Conservation (phyloP, 2,888 invertebrate species). For the Micropterix aruncella region DNA sequence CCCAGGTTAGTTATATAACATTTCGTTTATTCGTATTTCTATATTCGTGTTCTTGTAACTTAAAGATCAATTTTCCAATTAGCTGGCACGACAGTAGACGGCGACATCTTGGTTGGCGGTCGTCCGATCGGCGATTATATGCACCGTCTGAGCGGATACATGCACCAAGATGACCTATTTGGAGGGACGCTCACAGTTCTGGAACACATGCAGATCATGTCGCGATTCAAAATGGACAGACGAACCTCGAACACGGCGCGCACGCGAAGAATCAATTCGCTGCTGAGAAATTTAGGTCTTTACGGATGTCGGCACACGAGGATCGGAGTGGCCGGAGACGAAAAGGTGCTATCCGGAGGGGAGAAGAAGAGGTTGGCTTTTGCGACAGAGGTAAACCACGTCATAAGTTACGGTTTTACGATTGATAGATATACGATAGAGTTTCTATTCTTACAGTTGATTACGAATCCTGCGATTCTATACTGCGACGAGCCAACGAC, state of each 20-base stretch:
- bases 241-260: conserved; percentile 45
- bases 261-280: conserved; percentile 48
- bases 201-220: conserved; percentile 84
- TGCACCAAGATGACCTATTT: conserved; percentile 87
- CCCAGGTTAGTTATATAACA: conserved; percentile 40
- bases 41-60: no score
- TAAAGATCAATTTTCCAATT: background rate
- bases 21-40: conserved; percentile 2
- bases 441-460: conserved; percentile 36
- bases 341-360: conserved; percentile 82
- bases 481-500: conserved; percentile 97
- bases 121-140: conserved; percentile 56
- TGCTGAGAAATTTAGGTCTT: conserved; percentile 59
- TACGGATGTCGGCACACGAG: conserved; percentile 54
- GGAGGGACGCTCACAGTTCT: conserved; percentile 71
- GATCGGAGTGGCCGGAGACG: conserved; percentile 63
- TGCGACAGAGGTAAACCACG: conserved; percentile 72
- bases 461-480: conserved; percentile 82
- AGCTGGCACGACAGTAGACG: conserved; percentile 61
- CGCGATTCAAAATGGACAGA: conserved; percentile 65
- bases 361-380: conserved; percentile 87
- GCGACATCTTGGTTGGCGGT: conserved; percentile 72
- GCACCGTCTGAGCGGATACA: conserved; percentile 73
- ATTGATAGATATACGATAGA: no score
- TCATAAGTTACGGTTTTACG: no score